Conservation (phyloP, 2,888 invertebrate genomes). For the Papilio demoleus region DNA sequence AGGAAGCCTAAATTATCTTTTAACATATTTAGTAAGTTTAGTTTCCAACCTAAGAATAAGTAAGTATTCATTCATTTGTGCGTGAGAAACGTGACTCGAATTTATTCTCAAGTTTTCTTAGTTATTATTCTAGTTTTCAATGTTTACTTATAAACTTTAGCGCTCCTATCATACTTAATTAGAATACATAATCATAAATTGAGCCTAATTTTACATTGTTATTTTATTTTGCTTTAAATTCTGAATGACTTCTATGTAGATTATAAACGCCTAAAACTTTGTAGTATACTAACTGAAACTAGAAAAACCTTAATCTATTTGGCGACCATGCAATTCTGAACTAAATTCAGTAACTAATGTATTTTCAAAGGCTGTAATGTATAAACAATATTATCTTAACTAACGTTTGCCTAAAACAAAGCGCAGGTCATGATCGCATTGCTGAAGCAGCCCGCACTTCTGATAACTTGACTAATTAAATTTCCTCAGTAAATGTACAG, state of each 20-base stretch:
- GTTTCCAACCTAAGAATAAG: slow-evolving; percentile 8
- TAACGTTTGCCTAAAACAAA: slow-evolving; percentile 45
- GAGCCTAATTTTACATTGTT: not conserved
- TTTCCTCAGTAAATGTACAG: slow-evolving; percentile 71
- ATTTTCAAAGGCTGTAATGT: not conserved
- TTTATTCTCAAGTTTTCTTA: slow-evolving; percentile 10
- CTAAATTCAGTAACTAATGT: not conserved
- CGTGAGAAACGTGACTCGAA: slow-evolving; percentile 27
- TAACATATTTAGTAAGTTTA: no score
- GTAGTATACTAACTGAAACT: no score
- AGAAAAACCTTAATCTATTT: no score
- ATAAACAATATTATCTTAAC: not conserved
- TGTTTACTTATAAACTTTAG: slow-evolving; percentile 3
- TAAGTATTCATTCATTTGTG: slow-evolving; percentile 26
- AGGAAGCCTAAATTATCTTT: no score
- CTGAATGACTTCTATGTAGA: not conserved
- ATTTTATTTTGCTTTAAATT: not conserved
- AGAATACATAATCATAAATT: not conserved
- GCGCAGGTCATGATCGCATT: slow-evolving; percentile 46
- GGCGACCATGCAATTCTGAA: not conserved
- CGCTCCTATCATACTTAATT: not conserved
- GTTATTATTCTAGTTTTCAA: slow-evolving; percentile 36
- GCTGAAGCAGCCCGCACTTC: slow-evolving; percentile 50
- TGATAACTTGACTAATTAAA: slow-evolving; percentile 77
- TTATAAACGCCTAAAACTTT: not conserved